phyloP scores from a whole-genome alignment of 92 coral and sea anemone genomes.

The Epizoanthus ramosus region DNA sequence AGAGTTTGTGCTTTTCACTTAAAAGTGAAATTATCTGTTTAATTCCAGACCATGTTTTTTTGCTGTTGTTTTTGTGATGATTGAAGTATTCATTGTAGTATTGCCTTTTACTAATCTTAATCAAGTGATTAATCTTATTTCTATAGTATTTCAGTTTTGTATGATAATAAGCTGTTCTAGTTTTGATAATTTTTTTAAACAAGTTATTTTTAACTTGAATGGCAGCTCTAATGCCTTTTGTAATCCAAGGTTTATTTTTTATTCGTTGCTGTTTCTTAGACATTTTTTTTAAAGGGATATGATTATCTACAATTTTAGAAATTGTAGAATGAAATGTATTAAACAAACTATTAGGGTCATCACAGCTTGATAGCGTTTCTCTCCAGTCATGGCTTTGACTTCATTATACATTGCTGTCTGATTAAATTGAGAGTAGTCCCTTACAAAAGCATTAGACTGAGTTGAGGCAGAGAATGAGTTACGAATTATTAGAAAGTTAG shows the following conservation, averaged over 20 bases:
- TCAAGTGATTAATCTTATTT: slow-evolving; percentile 32
- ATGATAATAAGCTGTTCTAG: slow-evolving; percentile 28
- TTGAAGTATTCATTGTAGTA: slow-evolving; percentile 48
- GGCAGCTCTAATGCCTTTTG: slow-evolving; percentile 23
- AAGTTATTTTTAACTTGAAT: background rate
- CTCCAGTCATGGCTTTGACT: slow-evolving; percentile 43
- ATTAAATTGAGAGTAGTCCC: slow-evolving; percentile 25
- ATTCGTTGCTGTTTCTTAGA: slow-evolving; percentile 29
- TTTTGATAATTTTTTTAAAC: slow-evolving; percentile 25
- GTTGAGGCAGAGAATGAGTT: slow-evolving; percentile 31
- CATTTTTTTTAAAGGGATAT: slow-evolving; percentile 29
- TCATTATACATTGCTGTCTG: slow-evolving; percentile 36
- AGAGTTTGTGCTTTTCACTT: slow-evolving; percentile 37
- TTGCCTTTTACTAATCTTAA: slow-evolving; percentile 31
- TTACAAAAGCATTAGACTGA: slow-evolving; percentile 27
- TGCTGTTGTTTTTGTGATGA: slow-evolving; percentile 44
- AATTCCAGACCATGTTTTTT: slow-evolving; percentile 51
- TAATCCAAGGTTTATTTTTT: slow-evolving; percentile 32
- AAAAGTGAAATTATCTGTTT: slow-evolving; percentile 53
- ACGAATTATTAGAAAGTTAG: too few species aligned
- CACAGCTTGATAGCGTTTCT: slow-evolving; percentile 41
- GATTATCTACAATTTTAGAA: slow-evolving; percentile 35
- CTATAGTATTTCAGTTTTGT: slow-evolving; percentile 37
- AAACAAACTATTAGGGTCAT: slow-evolving; percentile 36
- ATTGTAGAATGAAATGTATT: slow-evolving; percentile 41